Evolutionary conservation across 23 tunicate species (phyloP).

Genomic region (Oikopleura dioica): DNA sequence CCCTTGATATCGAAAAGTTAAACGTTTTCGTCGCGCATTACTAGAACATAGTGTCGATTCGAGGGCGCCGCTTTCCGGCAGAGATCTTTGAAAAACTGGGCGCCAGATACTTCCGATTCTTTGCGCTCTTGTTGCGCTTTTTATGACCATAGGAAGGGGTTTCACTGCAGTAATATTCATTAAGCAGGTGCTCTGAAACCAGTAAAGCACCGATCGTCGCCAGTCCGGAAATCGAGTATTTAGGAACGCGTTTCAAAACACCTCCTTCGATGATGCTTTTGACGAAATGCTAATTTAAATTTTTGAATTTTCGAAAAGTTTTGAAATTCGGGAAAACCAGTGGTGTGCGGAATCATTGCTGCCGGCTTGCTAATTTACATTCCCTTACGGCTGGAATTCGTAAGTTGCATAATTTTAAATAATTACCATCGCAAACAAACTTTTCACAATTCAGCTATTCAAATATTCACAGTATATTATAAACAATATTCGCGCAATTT

Average conservation of each 20-base stretch:
- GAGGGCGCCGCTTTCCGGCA: no score
- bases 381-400: neutral
- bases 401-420: neutral
- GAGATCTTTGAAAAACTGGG: neutral
- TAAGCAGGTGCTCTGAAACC: no score
- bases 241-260: neutral
- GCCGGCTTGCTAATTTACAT: neutral
- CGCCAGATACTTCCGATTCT: neutral
- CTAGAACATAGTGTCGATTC: neutral
- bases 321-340: neutral
- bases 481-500: no score
- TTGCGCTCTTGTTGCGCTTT: neutral
- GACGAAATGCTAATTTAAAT: neutral
- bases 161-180: no score
- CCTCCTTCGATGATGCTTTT: neutral
- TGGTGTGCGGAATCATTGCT: neutral
- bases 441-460: no score
- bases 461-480: no score
- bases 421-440: no score
- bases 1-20: no score
- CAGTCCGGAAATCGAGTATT: neutral
- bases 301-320: neutral
- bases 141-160: neutral
- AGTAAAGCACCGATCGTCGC: conserved; percentile 2
- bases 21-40: no score